These are phyloP conservation scores for Drosophila trichaetosa DNA, from an alignment of 2,888 invertebrate species.

Conservation along the genomic window DNA sequence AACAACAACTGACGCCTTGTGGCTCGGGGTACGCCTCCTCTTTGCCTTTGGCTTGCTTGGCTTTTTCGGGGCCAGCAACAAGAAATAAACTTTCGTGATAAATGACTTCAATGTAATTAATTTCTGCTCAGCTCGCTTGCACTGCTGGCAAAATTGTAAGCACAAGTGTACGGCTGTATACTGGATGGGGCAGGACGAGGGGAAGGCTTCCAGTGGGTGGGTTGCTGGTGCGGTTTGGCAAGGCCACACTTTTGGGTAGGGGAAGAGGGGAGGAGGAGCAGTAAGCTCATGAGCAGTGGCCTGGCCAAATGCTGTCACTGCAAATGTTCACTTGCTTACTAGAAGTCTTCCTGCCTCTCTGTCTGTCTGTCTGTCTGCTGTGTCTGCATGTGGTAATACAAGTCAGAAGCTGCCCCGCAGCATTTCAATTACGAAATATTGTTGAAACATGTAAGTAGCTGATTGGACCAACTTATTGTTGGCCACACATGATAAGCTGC, in stretches of 20 bases:
- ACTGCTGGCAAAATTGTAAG: constrained; percentile 62
- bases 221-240: constrained; percentile 1
- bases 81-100: constrained; percentile 81
- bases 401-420: constrained; percentile 61
- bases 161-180: constrained; percentile 33
- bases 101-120: constrained; percentile 81
- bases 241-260: constrained; percentile 11
- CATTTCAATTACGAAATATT: constrained; percentile 78
- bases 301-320: constrained; percentile 71
- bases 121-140: constrained; percentile 77
- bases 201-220: constrained; percentile 2
- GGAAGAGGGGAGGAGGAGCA: not conserved
- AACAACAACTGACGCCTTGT: constrained; percentile 76
- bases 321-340: constrained; percentile 62
- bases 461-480: constrained; percentile 22
- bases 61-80: constrained; percentile 47
- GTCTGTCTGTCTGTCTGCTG: not conserved
- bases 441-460: constrained; percentile 64
- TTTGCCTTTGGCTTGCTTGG: constrained; percentile 23
- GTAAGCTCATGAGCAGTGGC: constrained; percentile 69
- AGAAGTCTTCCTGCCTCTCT: constrained; percentile 10
- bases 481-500: constrained; percentile 16
- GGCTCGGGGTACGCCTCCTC: constrained; percentile 40
- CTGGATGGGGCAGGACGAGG: not conserved
- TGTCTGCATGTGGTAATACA: constrained; percentile 40